Evolutionary conservation across 2,797 vertebrate species (phyloP).

Genomic region (Taenioides sp.): DNA sequence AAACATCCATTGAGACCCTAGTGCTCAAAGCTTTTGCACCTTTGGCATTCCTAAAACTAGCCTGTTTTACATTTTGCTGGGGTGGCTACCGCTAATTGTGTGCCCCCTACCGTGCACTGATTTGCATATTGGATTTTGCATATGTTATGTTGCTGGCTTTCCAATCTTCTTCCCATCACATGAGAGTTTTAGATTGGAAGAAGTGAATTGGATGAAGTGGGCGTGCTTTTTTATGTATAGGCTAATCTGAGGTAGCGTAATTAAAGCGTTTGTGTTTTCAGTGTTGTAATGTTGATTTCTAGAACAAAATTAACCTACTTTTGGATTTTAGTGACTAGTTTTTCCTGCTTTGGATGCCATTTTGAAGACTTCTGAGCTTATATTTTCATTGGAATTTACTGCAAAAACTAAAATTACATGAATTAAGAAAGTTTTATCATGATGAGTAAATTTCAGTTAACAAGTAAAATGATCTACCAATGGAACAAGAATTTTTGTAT

Average conservation of each 20-base stretch:
- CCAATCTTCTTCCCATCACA: neutral
- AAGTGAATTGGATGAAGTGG: neutral
- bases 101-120: neutral
- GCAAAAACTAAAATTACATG: too few relatives aligned
- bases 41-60: slow-evolving; percentile 50
- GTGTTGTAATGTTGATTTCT: neutral
- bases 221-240: neutral
- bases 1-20: too few relatives aligned
- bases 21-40: slow-evolving; percentile 40
- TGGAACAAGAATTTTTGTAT: too few relatives aligned
- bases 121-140: slow-evolving; percentile 11
- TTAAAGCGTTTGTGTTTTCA: too few relatives aligned
- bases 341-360: neutral
- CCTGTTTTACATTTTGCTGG: slow-evolving; percentile 3
- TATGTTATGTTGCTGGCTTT: neutral
- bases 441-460: too few relatives aligned
- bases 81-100: neutral
- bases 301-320: neutral
- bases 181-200: neutral
- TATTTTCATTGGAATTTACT: neutral
- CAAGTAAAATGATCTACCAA: too few relatives aligned
- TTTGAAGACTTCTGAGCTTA: neutral
- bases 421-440: too few relatives aligned
- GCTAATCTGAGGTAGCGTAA: neutral
- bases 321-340: too few relatives aligned